A percentile compares a stretch with the other conserved stretches of the same genome.
Conservation (phyloP, 2,888 invertebrate genomes). For the Lordiphosa andalusiaca region DNA sequence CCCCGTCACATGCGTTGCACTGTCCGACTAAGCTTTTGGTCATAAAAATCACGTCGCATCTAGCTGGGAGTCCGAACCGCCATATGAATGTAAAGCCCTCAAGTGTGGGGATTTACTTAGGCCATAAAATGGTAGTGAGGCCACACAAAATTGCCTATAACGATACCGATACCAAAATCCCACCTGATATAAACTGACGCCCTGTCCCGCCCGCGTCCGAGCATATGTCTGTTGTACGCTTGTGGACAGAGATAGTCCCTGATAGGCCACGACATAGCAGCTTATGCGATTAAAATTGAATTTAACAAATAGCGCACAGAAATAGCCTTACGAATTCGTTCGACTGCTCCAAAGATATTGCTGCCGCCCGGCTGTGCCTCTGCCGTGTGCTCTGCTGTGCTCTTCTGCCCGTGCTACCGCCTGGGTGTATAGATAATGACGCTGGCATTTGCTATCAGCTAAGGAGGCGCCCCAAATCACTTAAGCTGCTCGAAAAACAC, state of each 20-base stretch:
- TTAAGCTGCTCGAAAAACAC: conserved; percentile 63
- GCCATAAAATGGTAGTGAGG: conserved; percentile 58
- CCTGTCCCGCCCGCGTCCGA: background rate
- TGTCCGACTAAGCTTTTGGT: conserved; percentile 50
- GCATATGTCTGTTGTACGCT: conserved; percentile 21
- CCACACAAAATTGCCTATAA: conserved; percentile 46
- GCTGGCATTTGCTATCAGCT: conserved; percentile 60
- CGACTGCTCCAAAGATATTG: conserved; percentile 51
- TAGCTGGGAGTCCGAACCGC: background rate
- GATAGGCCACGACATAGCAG: conserved; percentile 61
- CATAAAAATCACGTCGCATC: conserved; percentile 68
- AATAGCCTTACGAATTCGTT: conserved; percentile 43
- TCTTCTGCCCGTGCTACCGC: conserved; percentile 11
- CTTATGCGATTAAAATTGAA: conserved; percentile 73
- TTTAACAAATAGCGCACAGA: conserved; percentile 58
- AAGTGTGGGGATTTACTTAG: conserved; percentile 74
- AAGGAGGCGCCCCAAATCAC: conserved; percentile 75
- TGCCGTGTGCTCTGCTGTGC: conserved; percentile 10
- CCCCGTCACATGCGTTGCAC: background rate
- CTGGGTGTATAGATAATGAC: conserved; percentile 47
- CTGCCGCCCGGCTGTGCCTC: too few species aligned
- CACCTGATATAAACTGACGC: conserved; percentile 53
- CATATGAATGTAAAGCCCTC: conserved; percentile 43
- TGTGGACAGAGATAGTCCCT: conserved; percentile 55
- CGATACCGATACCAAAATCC: conserved; percentile 46